A percentile compares a stretch with the other conserved stretches of the same genome.
phyloP scores from a whole-genome alignment of 1,140 invertebrate genomes.

The Teleogryllus occipitalis region DNA sequence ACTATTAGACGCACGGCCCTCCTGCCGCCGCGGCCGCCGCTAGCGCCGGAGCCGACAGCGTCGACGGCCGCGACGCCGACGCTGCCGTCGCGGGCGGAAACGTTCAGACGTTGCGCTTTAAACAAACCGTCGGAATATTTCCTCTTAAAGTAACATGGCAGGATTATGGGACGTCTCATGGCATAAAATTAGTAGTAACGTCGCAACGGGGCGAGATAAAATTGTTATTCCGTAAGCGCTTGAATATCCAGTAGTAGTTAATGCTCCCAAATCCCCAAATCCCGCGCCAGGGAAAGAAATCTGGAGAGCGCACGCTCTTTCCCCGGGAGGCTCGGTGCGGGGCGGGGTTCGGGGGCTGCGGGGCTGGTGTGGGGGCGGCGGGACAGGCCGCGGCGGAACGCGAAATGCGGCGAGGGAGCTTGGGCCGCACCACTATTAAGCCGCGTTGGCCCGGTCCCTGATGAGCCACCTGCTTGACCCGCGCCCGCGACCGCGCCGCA shows the following conservation, averaged over 20 bases:
- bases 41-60: too few relatives aligned
- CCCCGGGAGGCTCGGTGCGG: background rate
- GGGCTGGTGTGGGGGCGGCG: too few relatives aligned
- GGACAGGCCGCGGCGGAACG: background rate
- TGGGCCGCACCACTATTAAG: background rate
- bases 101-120: background rate
- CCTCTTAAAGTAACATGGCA: background rate
- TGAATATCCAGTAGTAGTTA: background rate
- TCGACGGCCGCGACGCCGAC: too few relatives aligned
- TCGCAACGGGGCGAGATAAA: background rate
- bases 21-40: too few relatives aligned
- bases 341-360: too few relatives aligned
- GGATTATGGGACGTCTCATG: background rate
- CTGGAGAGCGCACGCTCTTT: background rate
- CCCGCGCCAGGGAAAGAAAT: background rate
- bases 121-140: background rate
- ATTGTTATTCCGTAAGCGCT: background rate
- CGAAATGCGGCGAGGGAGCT: constrained; percentile 2
- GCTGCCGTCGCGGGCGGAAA: background rate
- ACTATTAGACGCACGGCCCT: background rate
- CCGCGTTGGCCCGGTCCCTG: background rate
- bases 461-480: background rate
- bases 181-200: background rate
- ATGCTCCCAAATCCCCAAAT: background rate
- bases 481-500: background rate